Conservation (phyloP, 1,140 invertebrate genomes). For the Temnothorax nylanderi region DNA sequence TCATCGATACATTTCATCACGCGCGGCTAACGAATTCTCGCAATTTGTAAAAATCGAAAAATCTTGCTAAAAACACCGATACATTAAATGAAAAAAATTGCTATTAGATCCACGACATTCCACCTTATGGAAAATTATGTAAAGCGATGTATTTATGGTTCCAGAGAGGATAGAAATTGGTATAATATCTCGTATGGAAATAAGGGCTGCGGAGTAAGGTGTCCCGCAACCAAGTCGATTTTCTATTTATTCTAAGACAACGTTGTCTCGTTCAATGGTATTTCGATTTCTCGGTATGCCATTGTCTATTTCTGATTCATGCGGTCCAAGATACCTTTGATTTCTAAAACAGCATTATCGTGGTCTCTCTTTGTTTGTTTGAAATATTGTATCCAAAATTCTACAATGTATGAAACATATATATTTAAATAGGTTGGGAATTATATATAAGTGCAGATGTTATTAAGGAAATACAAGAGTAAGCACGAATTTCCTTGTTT, state of each 20-base stretch:
- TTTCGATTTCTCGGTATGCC: not conserved
- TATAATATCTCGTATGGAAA: constrained; percentile 25
- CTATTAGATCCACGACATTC: not conserved
- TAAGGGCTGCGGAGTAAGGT: not conserved
- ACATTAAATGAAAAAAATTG: constrained; percentile 14
- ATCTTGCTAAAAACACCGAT: not conserved
- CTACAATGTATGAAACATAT: not conserved
- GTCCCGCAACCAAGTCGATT: constrained; percentile 4
- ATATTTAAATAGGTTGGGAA: not conserved
- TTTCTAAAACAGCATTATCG: not conserved
- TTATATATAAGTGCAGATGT: not conserved
- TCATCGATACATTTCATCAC: not conserved
- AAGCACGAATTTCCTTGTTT: not conserved
- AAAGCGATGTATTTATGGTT: not conserved
- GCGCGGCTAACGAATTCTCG: not conserved
- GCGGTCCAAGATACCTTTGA: not conserved
- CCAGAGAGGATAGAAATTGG: not conserved
- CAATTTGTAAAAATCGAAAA: constrained; percentile 6
- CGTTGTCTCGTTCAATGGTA: not conserved
- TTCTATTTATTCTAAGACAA: constrained; percentile 46
- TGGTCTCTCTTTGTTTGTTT: not conserved
- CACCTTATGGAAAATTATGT: constrained; percentile 24
- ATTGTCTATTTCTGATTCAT: not conserved
- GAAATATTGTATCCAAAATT: constrained; percentile 19
- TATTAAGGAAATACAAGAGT: not conserved